Evolutionary conservation across 2,797 vertebrate genomes (phyloP).

Genomic region (Mycteria americana): DNA sequence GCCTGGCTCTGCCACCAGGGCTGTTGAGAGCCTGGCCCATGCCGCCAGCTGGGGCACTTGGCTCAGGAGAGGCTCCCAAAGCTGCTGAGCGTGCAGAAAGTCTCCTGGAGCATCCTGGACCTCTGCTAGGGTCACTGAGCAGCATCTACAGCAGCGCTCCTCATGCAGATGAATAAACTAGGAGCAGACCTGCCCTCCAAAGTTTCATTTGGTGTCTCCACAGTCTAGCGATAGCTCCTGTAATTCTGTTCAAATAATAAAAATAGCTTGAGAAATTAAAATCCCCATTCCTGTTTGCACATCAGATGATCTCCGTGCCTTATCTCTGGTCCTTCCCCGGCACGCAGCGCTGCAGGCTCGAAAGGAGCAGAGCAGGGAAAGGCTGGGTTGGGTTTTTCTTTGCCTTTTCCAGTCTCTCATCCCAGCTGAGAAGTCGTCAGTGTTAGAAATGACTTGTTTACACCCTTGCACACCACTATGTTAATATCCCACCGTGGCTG

Average conservation of each 20-base stretch:
- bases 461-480: not conserved
- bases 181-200: not conserved
- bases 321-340: not conserved
- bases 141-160: not conserved
- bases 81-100: not conserved
- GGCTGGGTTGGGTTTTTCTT: not conserved
- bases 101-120: not conserved
- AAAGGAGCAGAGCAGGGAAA: not conserved
- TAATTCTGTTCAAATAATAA: not conserved
- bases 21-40: not conserved
- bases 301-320: not conserved
- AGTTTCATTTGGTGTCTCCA: not conserved
- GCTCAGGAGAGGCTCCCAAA: not conserved
- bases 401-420: not conserved
- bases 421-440: not conserved
- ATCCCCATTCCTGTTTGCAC: not conserved
- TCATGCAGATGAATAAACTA: not conserved
- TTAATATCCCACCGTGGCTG: not conserved
- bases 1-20: not conserved
- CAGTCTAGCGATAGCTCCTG: not conserved
- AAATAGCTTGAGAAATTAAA: not conserved
- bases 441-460: not conserved
- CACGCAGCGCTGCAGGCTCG: accelerated
- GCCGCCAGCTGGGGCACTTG: not conserved
- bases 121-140: not conserved